These are phyloP conservation scores for Sepioteuthis lessoniana DNA, from an alignment of 2,888 invertebrate species.

Conservation along the genomic window DNA sequence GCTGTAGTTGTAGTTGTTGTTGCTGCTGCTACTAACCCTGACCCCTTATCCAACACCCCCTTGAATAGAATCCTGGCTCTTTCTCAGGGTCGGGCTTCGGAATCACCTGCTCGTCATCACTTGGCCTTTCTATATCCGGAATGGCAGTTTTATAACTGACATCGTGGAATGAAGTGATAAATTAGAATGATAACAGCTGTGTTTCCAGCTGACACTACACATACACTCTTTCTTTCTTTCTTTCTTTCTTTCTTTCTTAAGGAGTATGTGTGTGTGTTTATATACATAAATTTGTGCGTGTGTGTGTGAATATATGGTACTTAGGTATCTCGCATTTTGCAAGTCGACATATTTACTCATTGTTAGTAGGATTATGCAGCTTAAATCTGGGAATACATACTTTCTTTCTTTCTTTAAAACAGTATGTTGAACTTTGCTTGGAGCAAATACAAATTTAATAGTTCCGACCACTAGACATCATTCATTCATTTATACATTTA, in stretches of 20 bases:
- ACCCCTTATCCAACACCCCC: background rate
- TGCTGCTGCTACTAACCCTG: background rate
- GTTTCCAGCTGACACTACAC: background rate
- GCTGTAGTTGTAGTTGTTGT: background rate
- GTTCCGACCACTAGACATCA: too few species aligned
- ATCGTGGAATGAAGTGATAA: constrained; percentile 20
- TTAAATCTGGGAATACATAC: background rate
- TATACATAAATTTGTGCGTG: background rate
- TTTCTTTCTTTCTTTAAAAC: background rate
- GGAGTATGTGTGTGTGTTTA: background rate
- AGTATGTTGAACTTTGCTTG: background rate
- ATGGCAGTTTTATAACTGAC: constrained; percentile 23
- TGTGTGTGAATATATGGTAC: background rate
- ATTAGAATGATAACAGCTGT: constrained; percentile 33
- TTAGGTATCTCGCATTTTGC: background rate
- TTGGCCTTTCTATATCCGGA: constrained; percentile 21
- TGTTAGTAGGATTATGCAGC: background rate
- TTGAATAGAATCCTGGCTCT: background rate
- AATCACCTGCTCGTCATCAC: background rate
- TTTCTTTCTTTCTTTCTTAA: background rate
- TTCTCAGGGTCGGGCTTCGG: constrained; percentile 33
- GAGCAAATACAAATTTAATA: too few species aligned
- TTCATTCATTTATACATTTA: too few species aligned
- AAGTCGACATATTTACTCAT: background rate
- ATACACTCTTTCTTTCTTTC: background rate